Evolutionary conservation across 2,113 vertebrate species (phyloP).

Genomic region (Lethenteron camtschaticum): DNA sequence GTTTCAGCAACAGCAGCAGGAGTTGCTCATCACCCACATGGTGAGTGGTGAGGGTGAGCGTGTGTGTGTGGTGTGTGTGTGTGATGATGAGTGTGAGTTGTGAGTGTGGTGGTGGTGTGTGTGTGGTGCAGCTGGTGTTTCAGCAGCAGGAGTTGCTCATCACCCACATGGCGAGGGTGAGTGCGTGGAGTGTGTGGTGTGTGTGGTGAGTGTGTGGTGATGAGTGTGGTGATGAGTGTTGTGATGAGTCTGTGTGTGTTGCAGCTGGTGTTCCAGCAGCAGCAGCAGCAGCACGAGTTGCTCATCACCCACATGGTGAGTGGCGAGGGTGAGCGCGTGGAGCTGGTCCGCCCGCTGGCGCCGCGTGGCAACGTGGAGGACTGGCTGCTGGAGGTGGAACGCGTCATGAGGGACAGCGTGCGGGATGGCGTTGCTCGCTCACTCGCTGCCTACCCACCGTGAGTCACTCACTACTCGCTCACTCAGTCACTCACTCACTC

Average conservation of each 20-base stretch:
- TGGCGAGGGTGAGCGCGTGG: conserved; percentile 57
- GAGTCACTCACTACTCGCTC: conserved; percentile 4
- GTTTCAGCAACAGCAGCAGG: conserved; percentile 41
- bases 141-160: too few relatives aligned
- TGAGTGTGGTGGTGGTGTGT: too few relatives aligned
- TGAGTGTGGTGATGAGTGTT: too few relatives aligned
- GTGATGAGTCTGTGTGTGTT: too few relatives aligned
- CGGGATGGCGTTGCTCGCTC: conserved; percentile 41
- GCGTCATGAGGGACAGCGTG: conserved; percentile 50
- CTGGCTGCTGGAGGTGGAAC: conserved; percentile 59
- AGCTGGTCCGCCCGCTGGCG: conserved; percentile 26
- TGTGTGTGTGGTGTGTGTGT: conserved; percentile 25
- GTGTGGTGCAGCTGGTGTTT: too few relatives aligned
- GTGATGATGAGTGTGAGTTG: conserved; percentile 17
- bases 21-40: conserved; percentile 71
- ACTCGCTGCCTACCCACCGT: conserved; percentile 38
- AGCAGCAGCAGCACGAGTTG: conserved; percentile 54
- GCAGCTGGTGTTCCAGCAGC: conserved; percentile 20
- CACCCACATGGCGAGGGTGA: too few relatives aligned
- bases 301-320: conserved; percentile 78
- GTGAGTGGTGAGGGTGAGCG: conserved; percentile 63
- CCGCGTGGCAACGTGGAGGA: conserved; percentile 53
- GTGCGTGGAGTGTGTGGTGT: too few relatives aligned
- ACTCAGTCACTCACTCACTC: background rate
- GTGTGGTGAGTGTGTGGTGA: too few relatives aligned